These are phyloP conservation scores for Falcunculus frontatus DNA, from an alignment of 2,113 vertebrate species.

Conservation along the genomic window DNA sequence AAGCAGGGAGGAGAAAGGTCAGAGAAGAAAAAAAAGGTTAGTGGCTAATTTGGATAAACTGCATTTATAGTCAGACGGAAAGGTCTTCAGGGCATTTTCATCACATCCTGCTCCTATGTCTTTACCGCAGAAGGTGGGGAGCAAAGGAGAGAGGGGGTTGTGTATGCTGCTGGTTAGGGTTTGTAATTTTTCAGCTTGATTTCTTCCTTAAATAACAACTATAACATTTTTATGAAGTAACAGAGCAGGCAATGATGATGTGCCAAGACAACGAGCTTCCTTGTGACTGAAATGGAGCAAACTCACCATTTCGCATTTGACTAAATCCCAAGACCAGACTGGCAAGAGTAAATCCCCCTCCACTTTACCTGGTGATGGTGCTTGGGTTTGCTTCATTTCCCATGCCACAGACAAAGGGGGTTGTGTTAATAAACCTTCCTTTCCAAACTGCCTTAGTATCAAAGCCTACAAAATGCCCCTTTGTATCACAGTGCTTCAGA, in stretches of 20 bases:
- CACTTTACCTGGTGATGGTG: neutral
- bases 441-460: neutral
- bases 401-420: rapidly evolving
- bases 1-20: neutral
- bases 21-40: neutral
- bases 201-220: neutral
- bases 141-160: neutral
- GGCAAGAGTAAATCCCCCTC: neutral
- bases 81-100: neutral
- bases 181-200: neutral
- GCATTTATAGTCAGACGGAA: neutral
- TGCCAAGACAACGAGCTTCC: neutral
- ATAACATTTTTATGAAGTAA: neutral
- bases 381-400: neutral
- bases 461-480: neutral
- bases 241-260: neutral
- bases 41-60: conserved; percentile 39
- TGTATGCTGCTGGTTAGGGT: neutral
- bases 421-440: neutral
- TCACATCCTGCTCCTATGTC: neutral
- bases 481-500: neutral
- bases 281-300: neutral
- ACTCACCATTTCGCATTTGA: neutral
- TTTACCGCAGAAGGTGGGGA: neutral
- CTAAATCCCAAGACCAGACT: neutral